Evolutionary conservation across 2,113 vertebrate genomes (phyloP).

Genomic region (Pteruthius melanotis): DNA sequence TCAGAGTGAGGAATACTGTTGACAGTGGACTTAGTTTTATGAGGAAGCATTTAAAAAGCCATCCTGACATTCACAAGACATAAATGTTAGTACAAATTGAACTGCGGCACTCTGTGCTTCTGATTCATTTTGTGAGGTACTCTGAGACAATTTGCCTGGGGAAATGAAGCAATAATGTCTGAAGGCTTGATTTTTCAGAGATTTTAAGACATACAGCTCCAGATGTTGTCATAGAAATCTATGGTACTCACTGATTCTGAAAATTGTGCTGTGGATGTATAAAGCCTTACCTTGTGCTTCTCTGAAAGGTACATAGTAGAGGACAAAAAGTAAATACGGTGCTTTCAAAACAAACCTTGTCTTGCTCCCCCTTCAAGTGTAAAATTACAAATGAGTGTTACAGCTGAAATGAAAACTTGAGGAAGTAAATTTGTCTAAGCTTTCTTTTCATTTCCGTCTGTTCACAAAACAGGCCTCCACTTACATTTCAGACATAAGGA

Average conservation of each 20-base stretch:
- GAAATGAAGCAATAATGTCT: slow-evolving; percentile 44
- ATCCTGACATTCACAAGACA: slow-evolving; percentile 46
- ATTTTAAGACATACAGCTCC: background rate
- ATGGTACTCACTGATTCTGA: background rate
- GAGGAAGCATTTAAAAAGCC: slow-evolving; percentile 42
- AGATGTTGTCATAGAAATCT: slow-evolving; percentile 18
- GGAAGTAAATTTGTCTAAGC: background rate
- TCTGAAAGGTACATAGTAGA: background rate
- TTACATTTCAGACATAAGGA: background rate
- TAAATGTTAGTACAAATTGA: slow-evolving; percentile 55
- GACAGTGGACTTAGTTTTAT: slow-evolving; percentile 53
- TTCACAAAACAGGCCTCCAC: background rate
- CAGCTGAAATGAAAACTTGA: background rate
- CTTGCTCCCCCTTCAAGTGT: background rate
- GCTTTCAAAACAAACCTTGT: background rate
- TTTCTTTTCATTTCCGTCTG: background rate
- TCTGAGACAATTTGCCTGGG: slow-evolving; percentile 25
- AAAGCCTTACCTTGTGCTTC: background rate
- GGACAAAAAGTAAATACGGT: background rate
- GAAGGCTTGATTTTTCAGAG: slow-evolving; percentile 31
- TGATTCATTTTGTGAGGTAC: slow-evolving; percentile 40
- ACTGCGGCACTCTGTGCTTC: background rate
- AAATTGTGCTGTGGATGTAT: background rate
- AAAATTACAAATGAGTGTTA: background rate
- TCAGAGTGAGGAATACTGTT: slow-evolving; percentile 9